These are phyloP conservation scores for Dicerorhinus sumatrensis DNA, from an alignment of 2,113 vertebrate genomes.

Conservation along the genomic window DNA sequence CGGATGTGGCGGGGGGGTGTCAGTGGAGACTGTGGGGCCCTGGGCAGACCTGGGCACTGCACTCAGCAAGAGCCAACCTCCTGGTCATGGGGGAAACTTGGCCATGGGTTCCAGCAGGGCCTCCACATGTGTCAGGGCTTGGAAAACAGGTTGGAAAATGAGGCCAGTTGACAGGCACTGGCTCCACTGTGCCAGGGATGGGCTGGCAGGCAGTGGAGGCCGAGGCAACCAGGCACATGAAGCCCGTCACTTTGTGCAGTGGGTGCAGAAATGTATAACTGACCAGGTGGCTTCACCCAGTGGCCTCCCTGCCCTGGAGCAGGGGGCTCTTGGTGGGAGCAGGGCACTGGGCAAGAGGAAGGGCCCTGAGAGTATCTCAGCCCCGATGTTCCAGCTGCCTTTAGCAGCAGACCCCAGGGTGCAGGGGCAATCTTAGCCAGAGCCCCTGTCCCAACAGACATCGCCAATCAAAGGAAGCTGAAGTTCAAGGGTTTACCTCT, in stretches of 20 bases:
- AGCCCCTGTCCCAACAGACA: neutral
- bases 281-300: neutral
- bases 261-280: neutral
- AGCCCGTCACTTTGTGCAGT: neutral
- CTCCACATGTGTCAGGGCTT: conserved; percentile 48
- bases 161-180: conserved; percentile 44
- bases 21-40: neutral
- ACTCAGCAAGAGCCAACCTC: neutral
- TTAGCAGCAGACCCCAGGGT: neutral
- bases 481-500: neutral
- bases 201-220: neutral
- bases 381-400: neutral
- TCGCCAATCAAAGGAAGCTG: neutral
- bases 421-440: neutral
- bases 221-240: neutral
- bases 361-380: neutral
- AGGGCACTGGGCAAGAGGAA: neutral
- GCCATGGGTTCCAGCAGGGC: conserved; percentile 38
- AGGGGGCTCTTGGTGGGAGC: neutral
- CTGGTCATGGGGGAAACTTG: conserved; percentile 41
- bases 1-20: neutral
- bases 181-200: neutral
- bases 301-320: neutral
- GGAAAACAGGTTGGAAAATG: conserved; percentile 70
- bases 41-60: neutral